Evolutionary conservation across 2,113 vertebrate genomes (phyloP).

Genomic region (Tichodroma muraria): DNA sequence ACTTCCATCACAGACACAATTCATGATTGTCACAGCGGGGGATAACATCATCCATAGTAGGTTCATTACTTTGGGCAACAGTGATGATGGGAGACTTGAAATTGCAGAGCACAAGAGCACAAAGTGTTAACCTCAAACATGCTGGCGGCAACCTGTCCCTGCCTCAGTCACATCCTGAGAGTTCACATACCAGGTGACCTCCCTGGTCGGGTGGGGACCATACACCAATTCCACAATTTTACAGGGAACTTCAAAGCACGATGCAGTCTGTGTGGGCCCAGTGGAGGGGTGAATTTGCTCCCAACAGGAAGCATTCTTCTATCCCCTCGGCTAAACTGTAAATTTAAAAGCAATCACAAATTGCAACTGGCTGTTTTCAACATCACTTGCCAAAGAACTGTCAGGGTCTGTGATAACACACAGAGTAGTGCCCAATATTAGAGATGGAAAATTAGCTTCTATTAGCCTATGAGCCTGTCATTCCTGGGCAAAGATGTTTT

Average conservation of each 20-base stretch:
- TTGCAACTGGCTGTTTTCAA: neutral
- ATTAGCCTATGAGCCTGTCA: neutral
- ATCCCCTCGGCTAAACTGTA: neutral
- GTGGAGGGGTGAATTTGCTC: neutral
- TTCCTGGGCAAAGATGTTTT: neutral
- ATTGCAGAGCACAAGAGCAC: neutral
- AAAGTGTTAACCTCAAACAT: neutral
- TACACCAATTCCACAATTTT: neutral
- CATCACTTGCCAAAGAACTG: neutral
- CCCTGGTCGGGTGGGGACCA: neutral
- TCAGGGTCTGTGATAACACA: neutral
- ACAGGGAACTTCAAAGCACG: neutral
- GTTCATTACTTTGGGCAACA: neutral
- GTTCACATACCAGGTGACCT: neutral
- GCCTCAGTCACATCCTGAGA: neutral
- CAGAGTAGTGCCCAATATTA: neutral
- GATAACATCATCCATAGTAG: neutral
- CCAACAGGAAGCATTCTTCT: neutral
- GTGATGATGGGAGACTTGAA: neutral
- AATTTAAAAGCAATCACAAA: conserved; percentile 1
- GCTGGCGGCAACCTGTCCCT: neutral
- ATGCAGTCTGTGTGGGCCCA: neutral
- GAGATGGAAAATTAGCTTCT: conserved; percentile 26
- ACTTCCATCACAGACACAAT: neutral
- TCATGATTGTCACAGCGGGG: neutral